A percentile compares a stretch with the other conserved stretches of the same genome.
Conservation (phyloP, 2,113 vertebrate species). For the Puffinus mauretanicus region DNA sequence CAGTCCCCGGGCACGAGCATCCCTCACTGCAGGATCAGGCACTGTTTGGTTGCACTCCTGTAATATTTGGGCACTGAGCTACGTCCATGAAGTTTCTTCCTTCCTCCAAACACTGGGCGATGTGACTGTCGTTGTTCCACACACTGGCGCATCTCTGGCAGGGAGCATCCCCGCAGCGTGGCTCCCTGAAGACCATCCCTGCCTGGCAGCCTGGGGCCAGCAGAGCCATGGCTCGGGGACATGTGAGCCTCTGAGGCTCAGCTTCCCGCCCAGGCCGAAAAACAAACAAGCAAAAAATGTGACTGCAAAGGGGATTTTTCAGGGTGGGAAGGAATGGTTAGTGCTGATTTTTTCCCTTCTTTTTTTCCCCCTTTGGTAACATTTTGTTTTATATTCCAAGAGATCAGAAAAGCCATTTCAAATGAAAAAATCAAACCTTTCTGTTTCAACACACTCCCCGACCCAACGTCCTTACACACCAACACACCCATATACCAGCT, state of each 20-base stretch:
- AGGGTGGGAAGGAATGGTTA: background rate
- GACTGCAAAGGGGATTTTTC: background rate
- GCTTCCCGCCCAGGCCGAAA: background rate
- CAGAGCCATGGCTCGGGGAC: background rate
- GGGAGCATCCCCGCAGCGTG: accelerated
- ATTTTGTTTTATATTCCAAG: background rate
- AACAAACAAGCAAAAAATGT: background rate
- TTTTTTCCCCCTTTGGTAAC: background rate
- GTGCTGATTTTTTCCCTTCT: background rate
- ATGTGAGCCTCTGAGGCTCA: background rate
- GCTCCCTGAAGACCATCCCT: background rate
- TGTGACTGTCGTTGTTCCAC: accelerated
- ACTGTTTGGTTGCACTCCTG: background rate
- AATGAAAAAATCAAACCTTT: conserved; percentile 26
- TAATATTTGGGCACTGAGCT: background rate
- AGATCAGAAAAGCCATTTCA: conserved; percentile 12
- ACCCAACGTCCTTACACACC: background rate
- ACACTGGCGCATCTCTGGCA: accelerated
- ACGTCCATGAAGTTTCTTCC: background rate
- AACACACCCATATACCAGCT: conserved; percentile 24
- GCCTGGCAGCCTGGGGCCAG: background rate
- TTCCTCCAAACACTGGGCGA: accelerated
- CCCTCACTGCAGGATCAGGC: background rate
- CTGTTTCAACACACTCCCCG: background rate
- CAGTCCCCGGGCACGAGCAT: accelerated